Evolutionary conservation across 2,888 invertebrate species (phyloP).

Genomic region (Parnassius smintheus): DNA sequence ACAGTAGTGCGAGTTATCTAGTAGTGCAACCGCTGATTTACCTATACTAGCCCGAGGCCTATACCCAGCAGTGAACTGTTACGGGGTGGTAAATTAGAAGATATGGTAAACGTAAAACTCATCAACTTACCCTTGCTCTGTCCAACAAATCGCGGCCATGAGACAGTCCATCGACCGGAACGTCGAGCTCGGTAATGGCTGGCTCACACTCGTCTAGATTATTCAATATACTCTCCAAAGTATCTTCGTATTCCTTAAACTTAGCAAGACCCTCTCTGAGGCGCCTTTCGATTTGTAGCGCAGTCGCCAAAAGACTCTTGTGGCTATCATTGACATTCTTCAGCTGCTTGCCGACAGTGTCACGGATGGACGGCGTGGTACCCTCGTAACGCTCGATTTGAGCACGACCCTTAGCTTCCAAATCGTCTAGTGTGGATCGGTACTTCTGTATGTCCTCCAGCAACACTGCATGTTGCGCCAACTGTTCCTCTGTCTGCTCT

Average conservation of each 20-base stretch:
- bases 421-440: slow-evolving; percentile 88
- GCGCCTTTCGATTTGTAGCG: slow-evolving; percentile 93
- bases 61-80: too few relatives aligned
- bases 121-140: slow-evolving; percentile 84
- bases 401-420: slow-evolving; percentile 90
- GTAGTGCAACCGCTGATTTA: too few relatives aligned
- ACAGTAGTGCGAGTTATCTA: too few relatives aligned
- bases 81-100: not conserved
- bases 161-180: slow-evolving; percentile 87
- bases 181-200: slow-evolving; percentile 87
- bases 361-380: slow-evolving; percentile 86
- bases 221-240: slow-evolving; percentile 90
- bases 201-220: slow-evolving; percentile 91
- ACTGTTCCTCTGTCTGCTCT: slow-evolving; percentile 94
- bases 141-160: slow-evolving; percentile 87
- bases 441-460: slow-evolving; percentile 91
- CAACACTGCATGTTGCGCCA: slow-evolving; percentile 91
- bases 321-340: slow-evolving; percentile 97
- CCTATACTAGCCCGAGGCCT: too few relatives aligned
- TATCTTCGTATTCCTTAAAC: slow-evolving; percentile 96
- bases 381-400: slow-evolving; percentile 90
- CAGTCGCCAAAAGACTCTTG: slow-evolving; percentile 92
- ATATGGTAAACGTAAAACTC: not conserved
- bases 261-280: slow-evolving; percentile 93
- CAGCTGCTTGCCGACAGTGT: slow-evolving; percentile 91